phyloP scores from a whole-genome alignment of 2,888 invertebrate genomes.

The Morpho deidamia region DNA sequence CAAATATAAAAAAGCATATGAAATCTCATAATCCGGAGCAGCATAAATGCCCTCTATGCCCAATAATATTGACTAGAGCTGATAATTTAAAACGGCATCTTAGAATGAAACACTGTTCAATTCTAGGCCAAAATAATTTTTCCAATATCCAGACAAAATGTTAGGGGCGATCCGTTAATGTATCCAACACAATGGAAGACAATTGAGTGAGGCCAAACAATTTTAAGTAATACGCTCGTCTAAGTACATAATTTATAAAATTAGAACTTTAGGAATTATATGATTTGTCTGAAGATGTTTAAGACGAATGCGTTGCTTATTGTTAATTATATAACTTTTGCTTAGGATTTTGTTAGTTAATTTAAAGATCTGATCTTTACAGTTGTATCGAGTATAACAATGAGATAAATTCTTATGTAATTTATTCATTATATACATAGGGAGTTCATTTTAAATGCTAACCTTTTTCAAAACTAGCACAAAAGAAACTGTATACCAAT shows the following conservation, averaged over 20 bases:
- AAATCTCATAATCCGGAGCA: slow-evolving; percentile 81
- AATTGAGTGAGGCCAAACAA: slow-evolving; percentile 6
- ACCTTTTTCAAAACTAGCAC: background rate
- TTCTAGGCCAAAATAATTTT: slow-evolving; percentile 53
- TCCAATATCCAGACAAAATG: slow-evolving; percentile 61
- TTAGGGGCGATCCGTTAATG: slow-evolving; percentile 25
- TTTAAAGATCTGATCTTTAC: background rate
- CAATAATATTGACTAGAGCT: slow-evolving; percentile 80
- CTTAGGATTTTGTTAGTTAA: background rate
- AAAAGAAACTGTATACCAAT: slow-evolving; percentile 6
- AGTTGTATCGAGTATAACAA: background rate
- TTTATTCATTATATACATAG: background rate
- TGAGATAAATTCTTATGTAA: background rate
- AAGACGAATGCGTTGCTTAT: slow-evolving; percentile 2
- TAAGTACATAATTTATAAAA: background rate
- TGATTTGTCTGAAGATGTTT: background rate
- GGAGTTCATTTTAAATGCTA: background rate
- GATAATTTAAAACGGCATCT: slow-evolving; percentile 84
- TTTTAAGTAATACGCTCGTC: slow-evolving; percentile 3
- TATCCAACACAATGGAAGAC: no score
- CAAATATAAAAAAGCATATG: slow-evolving; percentile 83
- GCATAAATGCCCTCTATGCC: slow-evolving; percentile 80
- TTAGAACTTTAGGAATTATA: background rate
- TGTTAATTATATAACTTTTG: background rate
- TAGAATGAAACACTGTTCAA: slow-evolving; percentile 78